These are phyloP conservation scores for Champsocephalus gunnari DNA, from an alignment of 2,797 vertebrate genomes.

Conservation along the genomic window DNA sequence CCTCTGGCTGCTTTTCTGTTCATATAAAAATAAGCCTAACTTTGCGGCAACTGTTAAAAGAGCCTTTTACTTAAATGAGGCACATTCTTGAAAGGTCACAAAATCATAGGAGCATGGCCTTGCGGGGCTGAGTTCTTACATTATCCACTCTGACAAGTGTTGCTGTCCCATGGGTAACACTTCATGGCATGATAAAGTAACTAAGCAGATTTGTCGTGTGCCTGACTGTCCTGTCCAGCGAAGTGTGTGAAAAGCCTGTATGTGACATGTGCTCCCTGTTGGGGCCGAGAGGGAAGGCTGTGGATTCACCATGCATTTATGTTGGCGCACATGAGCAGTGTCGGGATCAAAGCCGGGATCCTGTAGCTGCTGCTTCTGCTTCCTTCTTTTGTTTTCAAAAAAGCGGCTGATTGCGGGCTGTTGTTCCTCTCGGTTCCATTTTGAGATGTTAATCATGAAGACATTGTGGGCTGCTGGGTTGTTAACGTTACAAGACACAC, in stretches of 20 bases:
- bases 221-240: slow-evolving; percentile 73
- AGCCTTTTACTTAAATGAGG: slow-evolving; percentile 62
- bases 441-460: slow-evolving; percentile 26
- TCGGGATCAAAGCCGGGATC: slow-evolving; percentile 38
- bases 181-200: slow-evolving; percentile 76
- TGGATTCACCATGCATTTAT: slow-evolving; percentile 68
- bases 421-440: slow-evolving; percentile 10
- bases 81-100: slow-evolving; percentile 71
- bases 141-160: slow-evolving; percentile 77
- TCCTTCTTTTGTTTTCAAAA: slow-evolving; percentile 31
- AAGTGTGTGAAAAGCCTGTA: slow-evolving; percentile 77
- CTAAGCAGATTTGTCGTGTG: slow-evolving; percentile 77
- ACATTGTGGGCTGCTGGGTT: slow-evolving; percentile 8
- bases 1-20: slow-evolving; percentile 49
- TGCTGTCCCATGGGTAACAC: slow-evolving; percentile 75
- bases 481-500: slow-evolving; percentile 27
- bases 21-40: slow-evolving; percentile 39
- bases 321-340: slow-evolving; percentile 58
- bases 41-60: slow-evolving; percentile 53
- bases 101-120: slow-evolving; percentile 61
- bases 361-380: slow-evolving; percentile 25
- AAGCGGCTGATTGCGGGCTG: slow-evolving; percentile 16
- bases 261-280: slow-evolving; percentile 76
- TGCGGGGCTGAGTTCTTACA: slow-evolving; percentile 44
- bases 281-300: slow-evolving; percentile 59